Evolutionary conservation across 2,113 vertebrate genomes (phyloP), one percentile per base, ranked within the genome.

Genomic region (Cochlearius cochlearius): DNA sequence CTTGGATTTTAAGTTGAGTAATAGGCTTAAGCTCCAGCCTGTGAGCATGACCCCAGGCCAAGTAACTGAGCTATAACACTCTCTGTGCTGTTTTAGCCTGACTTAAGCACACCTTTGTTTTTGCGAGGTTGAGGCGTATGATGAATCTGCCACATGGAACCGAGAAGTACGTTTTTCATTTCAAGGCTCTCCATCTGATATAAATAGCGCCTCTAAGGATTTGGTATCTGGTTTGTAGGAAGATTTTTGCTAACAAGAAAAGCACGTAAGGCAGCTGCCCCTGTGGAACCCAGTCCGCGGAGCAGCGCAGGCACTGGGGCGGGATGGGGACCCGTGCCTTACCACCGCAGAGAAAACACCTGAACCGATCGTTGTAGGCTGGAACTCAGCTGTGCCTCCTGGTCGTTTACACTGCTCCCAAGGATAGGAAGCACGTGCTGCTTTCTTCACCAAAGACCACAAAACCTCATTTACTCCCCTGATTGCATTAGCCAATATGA

Each of bases 401-500:
- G 15, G 53, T 14, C 49, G 64, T 67, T 79, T 25, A 38, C 71
- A 18, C 53, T 19, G 49, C 36, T 81, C 29, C 43, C 58, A 59
- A 59, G 49, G 88, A 85, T 4, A 83, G 93, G 39, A 86, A 58
- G 34, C 53, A 47, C 80, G 38, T 1, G 5, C 59, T 81, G 22
- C 91, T 55, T 80, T 59, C 95, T 77, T 56, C 41, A 64, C 69
- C 60, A 14, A 81, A 75, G 75, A 93, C 84, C 93, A 94, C 89
- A 95, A 97, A 96, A 95, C 83, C 90, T 88, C 91, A 96, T 96
- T 94, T 95, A 86, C 96, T 97, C 66, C 64, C 92, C 83, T 95
- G 96, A 98, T 98, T 97, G 96, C 9, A 1, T 98, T 98, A 97
- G 96, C 92, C 95, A 96, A 87, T 91, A 93, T 96, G 97, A 98